Percentiles rank a stretch among this genome's conserved stretches.
Evolutionary conservation across 1,140 invertebrate species (phyloP).

Genomic region (Archivesica marissinica): DNA sequence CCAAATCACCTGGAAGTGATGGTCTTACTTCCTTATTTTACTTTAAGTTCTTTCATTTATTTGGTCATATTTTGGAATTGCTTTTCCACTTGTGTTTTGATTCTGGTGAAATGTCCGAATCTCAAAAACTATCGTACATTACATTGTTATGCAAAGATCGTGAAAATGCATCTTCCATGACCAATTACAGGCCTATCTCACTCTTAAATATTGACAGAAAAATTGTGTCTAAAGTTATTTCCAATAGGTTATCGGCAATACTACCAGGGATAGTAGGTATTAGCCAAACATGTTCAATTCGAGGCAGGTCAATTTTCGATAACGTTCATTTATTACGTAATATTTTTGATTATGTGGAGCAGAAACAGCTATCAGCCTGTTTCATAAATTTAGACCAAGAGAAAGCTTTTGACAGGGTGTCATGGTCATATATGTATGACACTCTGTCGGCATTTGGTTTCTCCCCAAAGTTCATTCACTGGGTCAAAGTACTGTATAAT

Average conservation of each 20-base stretch:
- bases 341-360: slow-evolving; percentile 62
- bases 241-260: slow-evolving; percentile 16
- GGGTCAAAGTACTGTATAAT: slow-evolving; percentile 65
- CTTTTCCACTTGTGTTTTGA: slow-evolving; percentile 58
- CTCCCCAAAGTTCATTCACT: slow-evolving; percentile 61
- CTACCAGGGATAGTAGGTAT: not conserved
- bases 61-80: slow-evolving; percentile 55
- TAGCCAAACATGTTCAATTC: slow-evolving; percentile 24
- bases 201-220: slow-evolving; percentile 29
- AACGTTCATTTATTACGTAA: slow-evolving; percentile 60
- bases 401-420: slow-evolving; percentile 41
- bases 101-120: slow-evolving; percentile 31
- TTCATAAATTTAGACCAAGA: slow-evolving; percentile 57
- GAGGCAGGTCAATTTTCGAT: slow-evolving; percentile 65
- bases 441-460: slow-evolving; percentile 60
- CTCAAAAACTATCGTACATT: slow-evolving; percentile 64
- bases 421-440: slow-evolving; percentile 61
- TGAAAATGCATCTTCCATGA: slow-evolving; percentile 44
- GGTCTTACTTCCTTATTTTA: slow-evolving; percentile 69
- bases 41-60: slow-evolving; percentile 60
- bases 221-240: slow-evolving; percentile 66
- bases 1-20: slow-evolving; percentile 63
- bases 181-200: slow-evolving; percentile 52
- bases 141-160: slow-evolving; percentile 25
- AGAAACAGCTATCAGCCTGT: slow-evolving; percentile 49